Base-by-base conservation (phyloP, 2,888 invertebrate species). In the Tetheella fluctuosa region DNA sequence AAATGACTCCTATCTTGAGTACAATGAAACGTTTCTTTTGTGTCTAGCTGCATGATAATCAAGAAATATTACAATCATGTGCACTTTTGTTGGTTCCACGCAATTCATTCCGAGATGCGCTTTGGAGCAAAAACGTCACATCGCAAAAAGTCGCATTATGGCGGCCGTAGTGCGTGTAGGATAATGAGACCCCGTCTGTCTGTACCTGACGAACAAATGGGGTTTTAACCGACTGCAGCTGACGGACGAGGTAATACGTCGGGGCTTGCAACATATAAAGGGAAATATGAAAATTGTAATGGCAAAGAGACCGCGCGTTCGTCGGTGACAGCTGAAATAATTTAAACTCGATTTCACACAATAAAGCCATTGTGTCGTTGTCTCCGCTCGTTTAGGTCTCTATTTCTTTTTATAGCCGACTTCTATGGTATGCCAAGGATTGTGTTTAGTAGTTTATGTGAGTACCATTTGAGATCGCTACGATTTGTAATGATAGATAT, bases 141-240 rank as follows among this genome's bases (percentile, higher is more conserved):
- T 62, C 63, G 59, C 72, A 68, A 73, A 72, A 72, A 69, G 66
- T 65, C 61, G 62, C 68, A 68, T 73, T 73, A 73, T 62, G 60
- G 64, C 64, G 64, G 53, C 63, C 63, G 69, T 23, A 7, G 34
- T 74, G 74, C 71, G 73, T 68, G 72, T 67, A 61, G 61, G 13
- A 17, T 55, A 25, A 17, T 34, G 55, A 34, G 17, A 20, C 34
- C 54, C 13, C 17, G 30, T 17, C 20, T 15, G 30, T 15, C 20
- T n/a, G 34, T 23, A 25, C 25, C 63, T 60, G 55, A 54, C 60
- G n/a, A 60, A 67, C 67, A 65, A 73, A 75, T 74, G 75, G 71
- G 61, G 69, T 64, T 70, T 67, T 70, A 67, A 69, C 69, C 70
- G 66, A 66, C 62, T 64, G 68, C 73, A 74, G 73, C 71, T 70